Conservation (phyloP, 2,797 vertebrate species). For the Poeciliopsis gracilis region DNA sequence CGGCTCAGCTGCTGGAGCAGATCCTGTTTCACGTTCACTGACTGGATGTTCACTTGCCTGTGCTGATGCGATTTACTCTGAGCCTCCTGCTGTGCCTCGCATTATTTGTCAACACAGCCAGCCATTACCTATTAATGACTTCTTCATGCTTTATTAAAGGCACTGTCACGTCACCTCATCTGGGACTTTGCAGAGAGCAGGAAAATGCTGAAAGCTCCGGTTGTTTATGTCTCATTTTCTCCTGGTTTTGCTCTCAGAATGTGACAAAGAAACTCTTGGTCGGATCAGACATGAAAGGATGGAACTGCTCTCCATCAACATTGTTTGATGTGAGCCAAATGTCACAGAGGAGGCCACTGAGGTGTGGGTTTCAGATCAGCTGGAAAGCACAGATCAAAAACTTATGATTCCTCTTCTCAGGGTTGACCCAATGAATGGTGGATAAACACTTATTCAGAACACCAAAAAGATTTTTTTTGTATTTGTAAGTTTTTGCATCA, state of each 20-base stretch:
- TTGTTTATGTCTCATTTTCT: constrained; percentile 10
- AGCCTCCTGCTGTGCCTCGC: constrained; percentile 61
- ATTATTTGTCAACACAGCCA: constrained; percentile 84
- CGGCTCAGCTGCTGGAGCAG: background rate
- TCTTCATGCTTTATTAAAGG: constrained; percentile 86
- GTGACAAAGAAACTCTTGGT: background rate
- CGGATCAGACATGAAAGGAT: constrained; percentile 13
- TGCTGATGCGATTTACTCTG: constrained; percentile 76
- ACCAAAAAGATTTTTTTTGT: background rate
- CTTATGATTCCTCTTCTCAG: background rate
- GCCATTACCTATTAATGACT: constrained; percentile 87
- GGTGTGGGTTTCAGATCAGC: background rate
- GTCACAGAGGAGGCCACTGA: background rate
- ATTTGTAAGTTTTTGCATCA: background rate
- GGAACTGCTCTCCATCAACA: background rate
- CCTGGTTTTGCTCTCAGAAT: background rate
- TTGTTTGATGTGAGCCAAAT: background rate
- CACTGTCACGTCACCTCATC: constrained; percentile 84
- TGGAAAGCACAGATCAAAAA: background rate
- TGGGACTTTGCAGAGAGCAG: constrained; percentile 65
- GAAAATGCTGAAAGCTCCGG: constrained; percentile 26
- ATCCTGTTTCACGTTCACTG: constrained; percentile 8
- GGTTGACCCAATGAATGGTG: background rate
- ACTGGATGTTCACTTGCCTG: constrained; percentile 58
- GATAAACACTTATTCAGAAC: background rate